phyloP scores from a whole-genome alignment of 2,113 vertebrate genomes.

The Neotoma lepida region DNA sequence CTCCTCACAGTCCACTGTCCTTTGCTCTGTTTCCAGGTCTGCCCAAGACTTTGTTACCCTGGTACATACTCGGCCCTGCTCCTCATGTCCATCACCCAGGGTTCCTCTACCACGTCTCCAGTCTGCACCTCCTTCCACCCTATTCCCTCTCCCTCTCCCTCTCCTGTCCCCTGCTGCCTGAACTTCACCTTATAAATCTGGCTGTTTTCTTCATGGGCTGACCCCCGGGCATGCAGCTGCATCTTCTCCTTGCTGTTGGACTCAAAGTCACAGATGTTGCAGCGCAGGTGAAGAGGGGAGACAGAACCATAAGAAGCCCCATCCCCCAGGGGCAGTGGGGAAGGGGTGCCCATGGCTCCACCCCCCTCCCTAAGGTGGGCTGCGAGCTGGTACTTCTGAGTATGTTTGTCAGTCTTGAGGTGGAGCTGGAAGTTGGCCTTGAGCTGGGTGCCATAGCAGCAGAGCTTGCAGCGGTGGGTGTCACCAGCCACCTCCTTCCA shows the following conservation, averaged over 20 bases:
- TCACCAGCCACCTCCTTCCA: conserved; percentile 85
- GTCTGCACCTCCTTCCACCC: background rate
- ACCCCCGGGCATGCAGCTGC: conserved; percentile 81
- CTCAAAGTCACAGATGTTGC: conserved; percentile 85
- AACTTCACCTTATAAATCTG: conserved; percentile 82
- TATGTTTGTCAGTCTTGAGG: conserved; percentile 85
- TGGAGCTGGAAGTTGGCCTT: conserved; percentile 87
- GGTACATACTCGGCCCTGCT: background rate
- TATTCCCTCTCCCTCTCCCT: background rate
- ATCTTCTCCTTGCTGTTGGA: conserved; percentile 86
- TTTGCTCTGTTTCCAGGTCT: background rate
- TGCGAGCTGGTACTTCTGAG: conserved; percentile 84
- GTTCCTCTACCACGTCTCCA: background rate
- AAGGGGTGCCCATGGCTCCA: conserved; percentile 55
- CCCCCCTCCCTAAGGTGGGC: conserved; percentile 85
- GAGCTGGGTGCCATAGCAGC: conserved; percentile 85
- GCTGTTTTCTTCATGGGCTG: conserved; percentile 82
- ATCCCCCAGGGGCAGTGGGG: conserved; percentile 75
- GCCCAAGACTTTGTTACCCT: background rate
- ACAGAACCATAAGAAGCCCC: conserved; percentile 76
- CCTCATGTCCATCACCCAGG: background rate
- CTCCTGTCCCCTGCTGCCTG: background rate
- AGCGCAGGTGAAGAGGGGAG: conserved; percentile 82
- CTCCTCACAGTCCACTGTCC: background rate
- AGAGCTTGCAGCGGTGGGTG: conserved; percentile 84